These are phyloP conservation scores for Nowickia ferox DNA, from an alignment of 2,888 invertebrate genomes.

Conservation along the genomic window DNA sequence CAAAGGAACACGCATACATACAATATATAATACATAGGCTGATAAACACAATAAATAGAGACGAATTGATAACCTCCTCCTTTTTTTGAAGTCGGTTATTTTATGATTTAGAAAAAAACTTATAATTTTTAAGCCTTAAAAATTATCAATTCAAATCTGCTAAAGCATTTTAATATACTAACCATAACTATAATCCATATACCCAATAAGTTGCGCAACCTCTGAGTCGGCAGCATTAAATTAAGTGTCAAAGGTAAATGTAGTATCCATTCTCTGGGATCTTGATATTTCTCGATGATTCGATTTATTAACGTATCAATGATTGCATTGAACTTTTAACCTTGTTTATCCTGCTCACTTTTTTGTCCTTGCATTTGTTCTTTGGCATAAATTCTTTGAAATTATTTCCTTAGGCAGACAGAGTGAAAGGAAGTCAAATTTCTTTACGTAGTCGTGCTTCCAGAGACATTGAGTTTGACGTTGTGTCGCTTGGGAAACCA, in stretches of 20 bases:
- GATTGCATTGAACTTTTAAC: constrained; percentile 20
- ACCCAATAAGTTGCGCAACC: background rate
- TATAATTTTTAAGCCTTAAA: too few species aligned
- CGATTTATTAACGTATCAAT: constrained; percentile 63
- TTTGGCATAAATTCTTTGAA: constrained; percentile 8
- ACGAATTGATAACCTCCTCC: too few species aligned
- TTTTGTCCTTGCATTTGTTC: background rate
- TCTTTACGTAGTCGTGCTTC: background rate
- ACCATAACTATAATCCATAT: too few species aligned
- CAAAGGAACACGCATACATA: too few species aligned
- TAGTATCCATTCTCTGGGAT: background rate
- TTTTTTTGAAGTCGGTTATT: too few species aligned
- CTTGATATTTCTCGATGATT: constrained; percentile 31
- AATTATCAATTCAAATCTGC: too few species aligned
- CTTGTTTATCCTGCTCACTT: background rate
- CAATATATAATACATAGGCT: too few species aligned
- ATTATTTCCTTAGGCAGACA: background rate
- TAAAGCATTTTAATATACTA: background rate
- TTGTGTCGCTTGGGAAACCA: background rate
- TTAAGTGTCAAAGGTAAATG: constrained; percentile 29
- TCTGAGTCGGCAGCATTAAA: background rate
- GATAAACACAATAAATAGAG: too few species aligned
- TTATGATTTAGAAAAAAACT: too few species aligned
- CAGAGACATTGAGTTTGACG: background rate
- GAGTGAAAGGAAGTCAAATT: background rate